Evolutionary conservation across 35 echinoderm and acorn worm species (phyloP).

Genomic region (Antedon bifida): DNA sequence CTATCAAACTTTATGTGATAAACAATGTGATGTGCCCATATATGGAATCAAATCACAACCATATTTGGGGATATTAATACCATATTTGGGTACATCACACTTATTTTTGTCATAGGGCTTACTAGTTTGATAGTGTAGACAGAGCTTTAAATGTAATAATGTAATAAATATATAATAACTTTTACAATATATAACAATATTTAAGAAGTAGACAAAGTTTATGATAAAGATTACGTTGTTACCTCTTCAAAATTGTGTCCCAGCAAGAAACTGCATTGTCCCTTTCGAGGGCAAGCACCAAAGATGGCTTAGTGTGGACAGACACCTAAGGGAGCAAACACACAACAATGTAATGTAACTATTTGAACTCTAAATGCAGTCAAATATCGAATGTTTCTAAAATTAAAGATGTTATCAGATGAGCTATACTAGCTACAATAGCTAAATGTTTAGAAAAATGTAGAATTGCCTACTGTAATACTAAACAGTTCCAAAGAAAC

Average conservation of each 20-base stretch:
- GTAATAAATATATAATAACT: not conserved
- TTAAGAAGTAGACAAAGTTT: too few species aligned
- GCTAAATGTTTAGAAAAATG: not conserved
- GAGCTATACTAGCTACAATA: not conserved
- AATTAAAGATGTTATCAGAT: not conserved
- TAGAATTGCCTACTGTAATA: too few species aligned
- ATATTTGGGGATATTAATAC: too few species aligned
- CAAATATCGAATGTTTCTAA: not conserved
- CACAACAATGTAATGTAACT: not conserved
- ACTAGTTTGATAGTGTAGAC: too few species aligned
- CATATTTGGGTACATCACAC: too few species aligned
- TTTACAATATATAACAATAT: too few species aligned
- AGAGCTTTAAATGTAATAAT: not conserved
- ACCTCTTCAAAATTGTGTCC: slow-evolving; percentile 73
- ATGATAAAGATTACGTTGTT: not conserved
- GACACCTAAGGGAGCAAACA: slow-evolving; percentile 50
- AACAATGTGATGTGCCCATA: too few species aligned
- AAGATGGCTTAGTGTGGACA: slow-evolving; percentile 65
- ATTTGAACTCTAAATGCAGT: not conserved
- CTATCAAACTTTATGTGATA: too few species aligned
- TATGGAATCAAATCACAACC: too few species aligned
- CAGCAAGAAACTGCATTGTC: slow-evolving; percentile 96
- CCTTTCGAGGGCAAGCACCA: slow-evolving; percentile 69
- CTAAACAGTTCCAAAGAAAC: too few species aligned
- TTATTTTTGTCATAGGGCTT: too few species aligned